phyloP scores from a whole-genome alignment of 2,113 vertebrate genomes.

The Elaphurus davidianus region DNA sequence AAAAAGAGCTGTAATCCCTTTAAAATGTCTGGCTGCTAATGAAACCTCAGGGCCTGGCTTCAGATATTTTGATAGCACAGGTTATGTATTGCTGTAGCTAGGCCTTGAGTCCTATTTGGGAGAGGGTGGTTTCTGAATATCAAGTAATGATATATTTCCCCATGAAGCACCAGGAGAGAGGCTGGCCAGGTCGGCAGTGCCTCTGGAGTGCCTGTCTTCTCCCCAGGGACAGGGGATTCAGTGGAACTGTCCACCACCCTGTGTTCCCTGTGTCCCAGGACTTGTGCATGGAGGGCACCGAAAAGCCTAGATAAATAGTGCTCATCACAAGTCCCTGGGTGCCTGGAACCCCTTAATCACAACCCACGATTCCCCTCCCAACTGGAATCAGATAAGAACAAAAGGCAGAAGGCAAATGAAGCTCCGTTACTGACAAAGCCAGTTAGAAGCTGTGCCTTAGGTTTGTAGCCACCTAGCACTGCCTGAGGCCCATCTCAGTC shows the following conservation, averaged over 20 bases:
- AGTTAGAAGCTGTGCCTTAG: neutral
- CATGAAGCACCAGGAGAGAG: neutral
- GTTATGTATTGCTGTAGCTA: neutral
- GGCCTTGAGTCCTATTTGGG: neutral
- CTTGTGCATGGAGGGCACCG: neutral
- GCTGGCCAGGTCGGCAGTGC: neutral
- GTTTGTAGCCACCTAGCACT: neutral
- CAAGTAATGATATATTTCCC: neutral
- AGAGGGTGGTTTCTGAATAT: neutral
- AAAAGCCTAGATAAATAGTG: neutral
- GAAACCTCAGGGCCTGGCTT: neutral
- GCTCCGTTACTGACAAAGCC: neutral
- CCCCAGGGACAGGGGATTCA: neutral
- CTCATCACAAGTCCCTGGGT: neutral
- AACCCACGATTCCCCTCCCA: neutral
- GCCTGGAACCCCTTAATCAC: neutral
- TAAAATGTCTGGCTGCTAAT: conserved; percentile 47
- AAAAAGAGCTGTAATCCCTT: conserved; percentile 8
- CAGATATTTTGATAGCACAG: neutral
- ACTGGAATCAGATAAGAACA: neutral
- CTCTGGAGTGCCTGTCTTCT: neutral
- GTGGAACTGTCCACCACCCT: neutral
- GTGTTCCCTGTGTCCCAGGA: neutral
- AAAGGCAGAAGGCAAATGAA: neutral
- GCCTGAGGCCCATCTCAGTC: neutral